Conservation (phyloP, 2,888 invertebrate genomes). For the Erebia aethiops region DNA sequence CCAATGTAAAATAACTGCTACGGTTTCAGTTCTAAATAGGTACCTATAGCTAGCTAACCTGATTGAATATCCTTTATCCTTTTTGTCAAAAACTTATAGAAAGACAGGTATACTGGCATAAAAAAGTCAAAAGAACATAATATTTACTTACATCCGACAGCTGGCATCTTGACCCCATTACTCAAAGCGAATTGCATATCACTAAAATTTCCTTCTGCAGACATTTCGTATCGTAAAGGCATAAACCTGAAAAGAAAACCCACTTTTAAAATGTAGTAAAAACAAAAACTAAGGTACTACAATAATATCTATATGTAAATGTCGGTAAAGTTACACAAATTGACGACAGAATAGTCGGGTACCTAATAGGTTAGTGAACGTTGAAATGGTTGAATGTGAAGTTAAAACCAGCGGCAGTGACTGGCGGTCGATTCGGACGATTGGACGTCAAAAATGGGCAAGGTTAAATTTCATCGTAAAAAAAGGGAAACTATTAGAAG, state of each 20-base stretch:
- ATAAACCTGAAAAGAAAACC: slow-evolving; percentile 10
- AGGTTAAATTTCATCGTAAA: slow-evolving; percentile 4
- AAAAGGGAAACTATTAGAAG: not conserved
- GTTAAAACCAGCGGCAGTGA: slow-evolving; percentile 20
- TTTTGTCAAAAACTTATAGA: not conserved
- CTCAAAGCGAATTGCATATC: slow-evolving; percentile 32
- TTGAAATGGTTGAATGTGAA: slow-evolving; percentile 25
- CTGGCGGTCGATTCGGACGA: slow-evolving; percentile 23
- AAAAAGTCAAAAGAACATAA: slow-evolving; percentile 17
- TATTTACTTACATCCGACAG: slow-evolving; percentile 35
- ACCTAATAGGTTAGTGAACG: slow-evolving; percentile 26
- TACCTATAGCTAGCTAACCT: not conserved
- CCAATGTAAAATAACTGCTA: not conserved
- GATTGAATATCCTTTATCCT: not conserved
- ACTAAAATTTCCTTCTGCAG: slow-evolving; percentile 28
- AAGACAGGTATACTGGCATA: not conserved
- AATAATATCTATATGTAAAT: not conserved
- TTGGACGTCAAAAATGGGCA: slow-evolving; percentile 24
- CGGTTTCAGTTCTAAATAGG: too few relatives aligned
- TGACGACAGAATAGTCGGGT: slow-evolving; percentile 24
- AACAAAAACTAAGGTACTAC: not conserved
- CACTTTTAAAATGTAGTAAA: slow-evolving; percentile 8
- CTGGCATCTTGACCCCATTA: slow-evolving; percentile 39
- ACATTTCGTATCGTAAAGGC: slow-evolving; percentile 22
- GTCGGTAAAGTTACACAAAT: not conserved